A percentile compares a stretch with the other conserved stretches of the same genome.
These are phyloP conservation scores for Amiota mariae DNA, from an alignment of 2,888 invertebrate genomes.

Conservation along the genomic window DNA sequence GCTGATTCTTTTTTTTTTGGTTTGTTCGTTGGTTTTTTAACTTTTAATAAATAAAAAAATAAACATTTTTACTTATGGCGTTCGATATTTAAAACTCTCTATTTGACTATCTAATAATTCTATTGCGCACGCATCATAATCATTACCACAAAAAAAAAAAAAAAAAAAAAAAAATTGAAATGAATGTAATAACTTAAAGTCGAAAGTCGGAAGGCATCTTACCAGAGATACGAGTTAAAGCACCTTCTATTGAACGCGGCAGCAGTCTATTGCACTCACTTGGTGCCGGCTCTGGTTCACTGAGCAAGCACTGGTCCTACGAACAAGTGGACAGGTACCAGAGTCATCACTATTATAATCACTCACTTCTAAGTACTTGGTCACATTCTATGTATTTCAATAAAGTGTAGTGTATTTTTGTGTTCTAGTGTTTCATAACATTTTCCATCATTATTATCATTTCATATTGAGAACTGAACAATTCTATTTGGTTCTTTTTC, in stretches of 20 bases:
- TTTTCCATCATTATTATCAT: background rate
- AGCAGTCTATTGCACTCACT: slow-evolving; percentile 35
- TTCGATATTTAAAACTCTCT: too few species aligned
- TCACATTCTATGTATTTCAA: background rate
- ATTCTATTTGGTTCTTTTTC: too few species aligned
- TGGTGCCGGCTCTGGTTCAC: slow-evolving; percentile 61
- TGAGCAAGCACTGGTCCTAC: slow-evolving; percentile 71
- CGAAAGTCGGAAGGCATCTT: slow-evolving; percentile 78
- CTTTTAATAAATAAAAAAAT: too few species aligned
- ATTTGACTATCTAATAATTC: too few species aligned
- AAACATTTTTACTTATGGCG: too few species aligned
- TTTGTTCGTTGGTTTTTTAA: slow-evolving; percentile 9
- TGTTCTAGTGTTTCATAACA: background rate
- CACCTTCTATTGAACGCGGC: slow-evolving; percentile 85
- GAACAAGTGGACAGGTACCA: slow-evolving; percentile 72
- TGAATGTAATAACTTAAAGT: slow-evolving; percentile 60
- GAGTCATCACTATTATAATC: slow-evolving; percentile 9
- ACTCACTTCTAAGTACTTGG: background rate
- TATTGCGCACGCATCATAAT: background rate
- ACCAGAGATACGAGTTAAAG: slow-evolving; percentile 87
- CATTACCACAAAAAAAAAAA: background rate
- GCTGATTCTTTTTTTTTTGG: too few species aligned
- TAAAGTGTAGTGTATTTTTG: background rate
- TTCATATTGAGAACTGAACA: background rate
- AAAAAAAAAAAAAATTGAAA: background rate